Base-by-base conservation (phyloP, 1,140 invertebrate species). In the Drosophila miranda region DNA sequence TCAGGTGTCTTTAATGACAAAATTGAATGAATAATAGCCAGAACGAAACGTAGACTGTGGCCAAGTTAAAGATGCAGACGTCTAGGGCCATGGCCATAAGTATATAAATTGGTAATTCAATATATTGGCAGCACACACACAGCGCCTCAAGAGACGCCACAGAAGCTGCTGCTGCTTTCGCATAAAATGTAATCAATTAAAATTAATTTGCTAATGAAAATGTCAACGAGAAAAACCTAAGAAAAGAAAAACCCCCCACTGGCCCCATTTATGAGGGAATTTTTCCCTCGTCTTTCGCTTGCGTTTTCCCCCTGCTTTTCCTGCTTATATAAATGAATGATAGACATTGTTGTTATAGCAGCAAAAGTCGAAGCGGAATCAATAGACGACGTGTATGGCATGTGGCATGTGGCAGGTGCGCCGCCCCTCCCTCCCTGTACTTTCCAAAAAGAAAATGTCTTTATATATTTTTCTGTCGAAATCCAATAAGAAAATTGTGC, bases 161-260 rank as follows among this genome's bases (percentile, higher is more conserved):
- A 38, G 34, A 38, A 3, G 34, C 70, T 79, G 55, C 75, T 38
- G 34, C 73, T 70, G 69, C 74, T 79, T 70, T 61, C 60, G 76
- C 77, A 80, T 79, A 80, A 78, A 80, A 80, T 80, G 77, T 80
- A 80, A 80, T 80, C 77, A 80, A 80, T 80, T 80, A 80, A 80
- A 80, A 80, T 80, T 80, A 80, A 80, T 80, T 80, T 80, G 77
- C 77, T 80, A 80, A 80, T 80, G 77, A 80, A 80, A 80, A 80
- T 72, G 77, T 80, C 77, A 80, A 80, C 77, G 75, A 80, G 71
- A 42, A 69, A 38, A 38, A 38, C 11, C 11, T 2, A 3, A 5
- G 56, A 56, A 45, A 63, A 26, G 49, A 58, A 49, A 16, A 16
- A 68, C 59, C 57, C 45, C 21, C 66, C 52, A 38, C 38, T 45